phyloP scores from a whole-genome alignment of 2,888 invertebrate species.

The Caradrina kadenii region DNA sequence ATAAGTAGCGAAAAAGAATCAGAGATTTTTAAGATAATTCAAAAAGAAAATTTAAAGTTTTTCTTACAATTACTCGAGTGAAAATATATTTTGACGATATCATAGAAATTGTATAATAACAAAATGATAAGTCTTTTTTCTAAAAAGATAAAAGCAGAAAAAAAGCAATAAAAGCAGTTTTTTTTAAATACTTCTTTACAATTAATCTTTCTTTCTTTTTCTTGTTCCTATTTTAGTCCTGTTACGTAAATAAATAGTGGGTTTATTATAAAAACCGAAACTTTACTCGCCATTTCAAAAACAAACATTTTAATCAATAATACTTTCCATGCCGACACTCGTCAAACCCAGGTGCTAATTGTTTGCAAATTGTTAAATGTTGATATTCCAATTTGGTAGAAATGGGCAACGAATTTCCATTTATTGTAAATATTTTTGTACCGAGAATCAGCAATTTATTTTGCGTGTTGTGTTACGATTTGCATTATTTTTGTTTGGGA shows the following conservation, averaged over 20 bases:
- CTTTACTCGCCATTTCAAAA: neutral
- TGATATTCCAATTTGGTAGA: constrained; percentile 29
- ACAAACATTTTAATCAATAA: constrained; percentile 18
- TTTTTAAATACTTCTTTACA: no score
- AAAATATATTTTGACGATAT: no score
- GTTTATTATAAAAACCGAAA: neutral
- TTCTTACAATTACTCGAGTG: no score
- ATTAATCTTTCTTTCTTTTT: no score
- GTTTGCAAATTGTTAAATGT: constrained; percentile 51
- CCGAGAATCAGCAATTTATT: constrained; percentile 32
- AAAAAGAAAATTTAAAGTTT: no score
- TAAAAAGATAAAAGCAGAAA: no score
- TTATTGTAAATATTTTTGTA: constrained; percentile 35
- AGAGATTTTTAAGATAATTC: no score
- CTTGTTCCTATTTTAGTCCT: no score
- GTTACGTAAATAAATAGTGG: neutral
- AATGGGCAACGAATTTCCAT: constrained; percentile 43
- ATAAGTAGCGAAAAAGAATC: neutral
- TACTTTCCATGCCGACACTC: constrained; percentile 27
- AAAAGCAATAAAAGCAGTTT: no score
- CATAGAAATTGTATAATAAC: no score
- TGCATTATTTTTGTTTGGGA: constrained; percentile 23
- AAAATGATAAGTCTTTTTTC: no score
- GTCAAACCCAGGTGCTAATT: constrained; percentile 48
- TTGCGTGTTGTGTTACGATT: constrained; percentile 17